Base-by-base conservation (phyloP, 2,797 vertebrate species). In the Danio albolineatus region DNA sequence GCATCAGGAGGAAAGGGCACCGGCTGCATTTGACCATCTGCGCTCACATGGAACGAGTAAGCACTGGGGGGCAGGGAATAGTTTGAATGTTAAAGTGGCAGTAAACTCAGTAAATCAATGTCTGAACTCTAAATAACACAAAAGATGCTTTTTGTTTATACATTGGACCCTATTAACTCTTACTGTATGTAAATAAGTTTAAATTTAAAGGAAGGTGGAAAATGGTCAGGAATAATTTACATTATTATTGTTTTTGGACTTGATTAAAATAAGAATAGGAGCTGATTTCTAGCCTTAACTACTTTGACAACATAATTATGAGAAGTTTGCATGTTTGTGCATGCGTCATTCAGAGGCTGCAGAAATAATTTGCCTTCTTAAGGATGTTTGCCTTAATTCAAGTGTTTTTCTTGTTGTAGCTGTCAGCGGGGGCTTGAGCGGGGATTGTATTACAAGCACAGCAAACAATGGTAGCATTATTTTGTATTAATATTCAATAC, bases 21-120 rank as follows among this genome's bases (percentile, higher is more conserved):
- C 0, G 94, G 94, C 90, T 95, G 94, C 94, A 95, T 95, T 90
- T 95, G 94, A 51, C 94, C 94, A 43, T 95, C 94, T 0, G 94
- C 94, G 19, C 94, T 95, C 59, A 94, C 94, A 0, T 95, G 94
- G 86, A 95, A 95, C 36, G 94, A 95, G 89, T 95, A 95, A 0
- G 94, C 94, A 71, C 94, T 95, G 89, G 1, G 38, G 38, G 17
- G 2, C 4, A 1, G 1, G 48, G 28, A 69, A 53, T 43, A 43
- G 41, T 7, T 7, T 56, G n/a, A 49, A 39, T 4, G 0, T 17
- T 51, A 53, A 38, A 53, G 2, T 10, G 5, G 28, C 38, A 12
- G 46, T 51, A 7, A 69, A 38, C 16, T 10, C 3, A 51, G 53
- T 7, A 69, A 51, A n/a, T 9, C 0, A 0, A 49, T 16, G 8